phyloP scores from a whole-genome alignment of 2,888 invertebrate genomes.

The Dichetophora obliterata region DNA sequence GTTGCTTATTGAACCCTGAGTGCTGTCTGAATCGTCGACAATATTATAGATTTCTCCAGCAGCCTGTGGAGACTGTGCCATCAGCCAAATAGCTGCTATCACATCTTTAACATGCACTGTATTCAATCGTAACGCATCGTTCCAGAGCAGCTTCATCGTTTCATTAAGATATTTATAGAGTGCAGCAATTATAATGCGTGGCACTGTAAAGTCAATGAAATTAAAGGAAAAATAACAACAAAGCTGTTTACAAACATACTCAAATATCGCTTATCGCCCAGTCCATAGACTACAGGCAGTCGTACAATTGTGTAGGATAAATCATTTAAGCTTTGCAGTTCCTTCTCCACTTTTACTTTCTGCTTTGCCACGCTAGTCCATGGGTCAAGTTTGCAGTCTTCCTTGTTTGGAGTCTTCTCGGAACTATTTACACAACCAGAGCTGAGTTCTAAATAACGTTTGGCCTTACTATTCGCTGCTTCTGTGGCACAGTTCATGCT shows the following conservation, averaged over 20 bases:
- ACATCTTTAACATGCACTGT: constrained; percentile 90
- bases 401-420: constrained; percentile 83
- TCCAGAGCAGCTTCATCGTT: constrained; percentile 94
- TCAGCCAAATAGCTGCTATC: constrained; percentile 84
- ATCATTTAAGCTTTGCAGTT: constrained; percentile 76
- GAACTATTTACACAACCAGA: constrained; percentile 85
- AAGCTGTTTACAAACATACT: constrained; percentile 73
- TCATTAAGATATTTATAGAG: constrained; percentile 90
- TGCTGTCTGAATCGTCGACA: constrained; percentile 85
- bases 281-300: constrained; percentile 88
- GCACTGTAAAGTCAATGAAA: constrained; percentile 73
- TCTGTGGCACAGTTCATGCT: constrained; percentile 86
- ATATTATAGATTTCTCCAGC: constrained; percentile 81
- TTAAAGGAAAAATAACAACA: not conserved
- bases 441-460: constrained; percentile 85
- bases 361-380: constrained; percentile 88
- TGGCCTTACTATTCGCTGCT: constrained; percentile 78
- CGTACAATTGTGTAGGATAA: constrained; percentile 84
- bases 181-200: constrained; percentile 86
- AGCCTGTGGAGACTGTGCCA: constrained; percentile 73
- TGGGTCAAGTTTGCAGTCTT: constrained; percentile 82
- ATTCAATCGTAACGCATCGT: constrained; percentile 84
- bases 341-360: constrained; percentile 86
- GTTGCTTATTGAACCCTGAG: constrained; percentile 86
- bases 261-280: constrained; percentile 85